Evolutionary conservation across 92 coral and sea anemone species (phyloP), one percentile per base, ranked within the genome.

Genomic region (Umimayanthus kanabou): DNA sequence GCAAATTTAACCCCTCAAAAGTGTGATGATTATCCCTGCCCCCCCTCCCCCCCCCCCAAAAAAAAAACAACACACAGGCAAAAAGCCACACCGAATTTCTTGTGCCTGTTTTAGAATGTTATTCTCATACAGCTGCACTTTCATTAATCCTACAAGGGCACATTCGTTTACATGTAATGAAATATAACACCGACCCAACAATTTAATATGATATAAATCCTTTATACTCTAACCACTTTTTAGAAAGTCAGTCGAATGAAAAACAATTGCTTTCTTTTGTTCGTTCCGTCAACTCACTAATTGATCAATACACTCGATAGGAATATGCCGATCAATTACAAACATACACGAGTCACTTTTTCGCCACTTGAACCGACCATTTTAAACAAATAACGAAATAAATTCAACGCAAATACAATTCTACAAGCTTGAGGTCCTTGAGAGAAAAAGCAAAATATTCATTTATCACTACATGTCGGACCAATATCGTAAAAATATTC

Each of bases 161-260:
- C 49, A 45, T 45, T 45, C 49, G 9, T 45, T 45, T 45, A 33
- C 37, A 33, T 33, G 37, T 33, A 33, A 33, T 33, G 1, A 45
- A 45, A 45, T 45, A 40, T 73, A 5, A 37, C 1, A 73, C n/a
- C 30, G 6, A 13, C 14, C 79, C 6, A 39, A 75, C 45, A n/a
- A 75, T 39, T 39, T 43, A 39, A 39, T 75, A 39, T 75, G 2
- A 75, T 39, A 50, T 25, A 75, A 75, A 75, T 74, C 79, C 79
- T 75, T 75, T 75, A 42, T 75, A 20, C n/a, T 75, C n/a, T 23
- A 74, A 15, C 28, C 22, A 74, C 79, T 74, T 37, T 39, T 39
- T 9, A 4, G 69, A 61, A 61, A 18, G 69, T 22, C 69, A 22
- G 15, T 61, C n/a, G 25, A 61, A 61, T 61, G 11, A 53, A 20